These are phyloP conservation scores for Myiothlypis coronata DNA, from an alignment of 2,797 vertebrate species.

Conservation along the genomic window DNA sequence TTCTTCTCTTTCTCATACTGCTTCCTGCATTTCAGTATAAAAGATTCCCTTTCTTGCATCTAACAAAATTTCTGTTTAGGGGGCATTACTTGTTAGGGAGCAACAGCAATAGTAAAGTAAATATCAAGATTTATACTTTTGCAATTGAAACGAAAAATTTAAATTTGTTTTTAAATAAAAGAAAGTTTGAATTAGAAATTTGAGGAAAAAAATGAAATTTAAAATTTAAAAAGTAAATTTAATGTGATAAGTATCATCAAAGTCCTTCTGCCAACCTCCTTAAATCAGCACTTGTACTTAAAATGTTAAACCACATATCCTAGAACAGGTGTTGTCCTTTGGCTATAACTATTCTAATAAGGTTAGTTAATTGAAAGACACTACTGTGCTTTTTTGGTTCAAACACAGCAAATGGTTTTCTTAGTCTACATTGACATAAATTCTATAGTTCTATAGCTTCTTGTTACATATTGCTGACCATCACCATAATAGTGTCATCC, in stretches of 20 bases:
- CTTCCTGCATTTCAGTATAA: background rate
- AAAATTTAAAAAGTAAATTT: background rate
- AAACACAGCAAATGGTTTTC: background rate
- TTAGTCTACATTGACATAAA: background rate
- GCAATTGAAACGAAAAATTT: background rate
- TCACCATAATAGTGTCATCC: background rate
- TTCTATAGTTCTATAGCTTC: background rate
- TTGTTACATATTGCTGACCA: background rate
- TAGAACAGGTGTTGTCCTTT: background rate
- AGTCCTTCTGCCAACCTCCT: background rate
- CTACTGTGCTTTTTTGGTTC: background rate
- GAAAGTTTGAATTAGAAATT: background rate
- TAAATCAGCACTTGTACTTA: background rate
- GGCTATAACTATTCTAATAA: background rate
- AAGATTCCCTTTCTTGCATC: accelerated
- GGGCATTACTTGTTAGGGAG: background rate
- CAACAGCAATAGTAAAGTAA: background rate
- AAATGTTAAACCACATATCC: background rate
- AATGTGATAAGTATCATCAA: background rate
- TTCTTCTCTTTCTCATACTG: background rate
- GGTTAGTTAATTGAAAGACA: background rate
- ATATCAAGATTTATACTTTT: background rate
- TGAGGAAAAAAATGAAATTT: background rate
- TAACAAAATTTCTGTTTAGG: background rate
- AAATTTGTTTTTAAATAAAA: background rate